Evolutionary conservation across 2,113 vertebrate species (phyloP).

Genomic region (Tonatia bakeri): DNA sequence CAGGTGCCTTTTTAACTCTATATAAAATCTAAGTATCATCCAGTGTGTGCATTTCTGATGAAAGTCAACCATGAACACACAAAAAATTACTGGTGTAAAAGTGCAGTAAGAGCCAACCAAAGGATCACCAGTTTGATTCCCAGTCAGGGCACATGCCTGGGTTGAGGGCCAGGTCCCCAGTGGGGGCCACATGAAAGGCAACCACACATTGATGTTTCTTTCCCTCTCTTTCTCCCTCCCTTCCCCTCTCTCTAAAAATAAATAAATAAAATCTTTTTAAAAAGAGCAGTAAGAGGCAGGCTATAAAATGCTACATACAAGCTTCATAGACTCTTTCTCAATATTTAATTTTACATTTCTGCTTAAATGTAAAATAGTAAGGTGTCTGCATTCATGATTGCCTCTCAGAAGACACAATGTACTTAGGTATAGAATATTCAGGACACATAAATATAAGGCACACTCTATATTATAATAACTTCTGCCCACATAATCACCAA

Average conservation of each 20-base stretch:
- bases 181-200: no score
- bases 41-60: conserved; percentile 96
- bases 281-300: conserved; percentile 91
- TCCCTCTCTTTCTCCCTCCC: no score
- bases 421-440: conserved; percentile 87
- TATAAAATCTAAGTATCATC: conserved; percentile 98
- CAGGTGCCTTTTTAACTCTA: conserved; percentile 97
- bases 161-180: no score
- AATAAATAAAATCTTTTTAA: no score
- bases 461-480: conserved; percentile 98
- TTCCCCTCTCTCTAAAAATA: no score
- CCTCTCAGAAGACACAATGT: conserved; percentile 88
- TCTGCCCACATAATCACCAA: conserved; percentile 98
- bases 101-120: conserved; percentile 20
- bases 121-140: no score
- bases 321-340: conserved; percentile 96
- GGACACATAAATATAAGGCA: conserved; percentile 86
- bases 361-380: conserved; percentile 89
- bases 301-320: conserved; percentile 99
- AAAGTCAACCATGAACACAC: conserved; percentile 96
- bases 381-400: conserved; percentile 88
- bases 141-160: no score
- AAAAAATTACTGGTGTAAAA: conserved; percentile 98
- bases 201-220: no score
- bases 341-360: conserved; percentile 98